Evolutionary conservation across 1,140 invertebrate species (phyloP), one percentile per base, ranked within the genome.

Genomic region (Leptonema lineaticorne): DNA sequence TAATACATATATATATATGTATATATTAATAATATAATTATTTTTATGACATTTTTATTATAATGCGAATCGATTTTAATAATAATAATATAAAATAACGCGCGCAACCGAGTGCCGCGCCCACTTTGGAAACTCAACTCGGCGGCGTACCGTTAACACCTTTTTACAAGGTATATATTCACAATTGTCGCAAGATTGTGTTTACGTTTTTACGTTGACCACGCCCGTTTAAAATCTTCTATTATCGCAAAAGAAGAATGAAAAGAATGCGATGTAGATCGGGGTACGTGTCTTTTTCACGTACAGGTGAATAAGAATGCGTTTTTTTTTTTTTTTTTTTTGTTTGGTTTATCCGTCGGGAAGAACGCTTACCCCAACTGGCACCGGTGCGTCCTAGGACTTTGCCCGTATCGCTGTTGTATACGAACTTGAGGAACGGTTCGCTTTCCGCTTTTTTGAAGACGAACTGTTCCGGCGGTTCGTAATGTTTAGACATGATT

Each of bases 341-440:
- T n/a, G n/a, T n/a, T n/a, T n/a, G n/a, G n/a, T n/a, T n/a, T n/a
- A n/a, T n/a, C n/a, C n/a, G n/a, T n/a, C 57, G 28, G 57, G 16
- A 24, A 22, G 53, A 9, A 26, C 24, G 78, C 87, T 88, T 85
- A 93, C 91, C 88, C 90, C 91, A 93, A 77, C 88, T 88, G 75
- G 83, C 77, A 29, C 85, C 84, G 67, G 88, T 90, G 75, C 91
- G 82, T 68, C 90, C 90, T 74, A 92, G 80, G 75, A 91, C 83
- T n/a, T 87, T 85, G 48, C 88, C 86, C 9, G 88, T 88, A 63
- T 90, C 85, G 22, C 83, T 74, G 77, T 93, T 89, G 77, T 89
- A 92, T 60, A 92, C 70, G 75, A 90, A 90, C 68, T 78, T 78
- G 5, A 57, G 69, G 30, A 83, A 69, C 58, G 75, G 77, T 33